phyloP scores from a whole-genome alignment of 1,140 invertebrate genomes.

The Aplysia californica region DNA sequence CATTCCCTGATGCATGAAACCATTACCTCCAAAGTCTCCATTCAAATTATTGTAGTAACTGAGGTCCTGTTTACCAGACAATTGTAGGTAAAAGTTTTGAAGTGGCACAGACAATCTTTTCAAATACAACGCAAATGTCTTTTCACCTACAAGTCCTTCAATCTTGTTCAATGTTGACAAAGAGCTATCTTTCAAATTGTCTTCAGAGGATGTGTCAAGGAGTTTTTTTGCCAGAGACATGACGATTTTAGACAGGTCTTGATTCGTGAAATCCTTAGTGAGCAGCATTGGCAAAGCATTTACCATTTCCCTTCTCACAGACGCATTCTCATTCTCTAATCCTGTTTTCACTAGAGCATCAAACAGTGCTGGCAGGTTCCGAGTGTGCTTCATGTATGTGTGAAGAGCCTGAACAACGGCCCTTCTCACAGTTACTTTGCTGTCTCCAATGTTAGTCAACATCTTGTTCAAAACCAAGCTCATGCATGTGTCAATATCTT shows the following conservation, averaged over 20 bases:
- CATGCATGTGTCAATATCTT: constrained; percentile 64
- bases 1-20: not conserved
- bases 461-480: constrained; percentile 57
- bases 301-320: constrained; percentile 60
- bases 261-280: constrained; percentile 62
- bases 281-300: constrained; percentile 65
- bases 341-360: constrained; percentile 60
- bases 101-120: constrained; percentile 56
- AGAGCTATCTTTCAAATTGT: constrained; percentile 57
- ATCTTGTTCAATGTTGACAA: constrained; percentile 62
- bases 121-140: constrained; percentile 59
- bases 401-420: constrained; percentile 64
- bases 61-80: constrained; percentile 43
- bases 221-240: constrained; percentile 63
- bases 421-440: constrained; percentile 60
- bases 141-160: constrained; percentile 56
- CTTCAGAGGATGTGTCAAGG: constrained; percentile 55
- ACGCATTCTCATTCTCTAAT: constrained; percentile 59
- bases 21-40: not conserved
- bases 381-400: constrained; percentile 65
- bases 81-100: constrained; percentile 55
- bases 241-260: constrained; percentile 61
- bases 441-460: constrained; percentile 64
- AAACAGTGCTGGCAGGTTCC: constrained; percentile 53
- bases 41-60: constrained; percentile 16